Percentiles rank a stretch among this genome's conserved stretches.
phyloP scores from a whole-genome alignment of 2,888 invertebrate species.

The Thecophora atra region DNA sequence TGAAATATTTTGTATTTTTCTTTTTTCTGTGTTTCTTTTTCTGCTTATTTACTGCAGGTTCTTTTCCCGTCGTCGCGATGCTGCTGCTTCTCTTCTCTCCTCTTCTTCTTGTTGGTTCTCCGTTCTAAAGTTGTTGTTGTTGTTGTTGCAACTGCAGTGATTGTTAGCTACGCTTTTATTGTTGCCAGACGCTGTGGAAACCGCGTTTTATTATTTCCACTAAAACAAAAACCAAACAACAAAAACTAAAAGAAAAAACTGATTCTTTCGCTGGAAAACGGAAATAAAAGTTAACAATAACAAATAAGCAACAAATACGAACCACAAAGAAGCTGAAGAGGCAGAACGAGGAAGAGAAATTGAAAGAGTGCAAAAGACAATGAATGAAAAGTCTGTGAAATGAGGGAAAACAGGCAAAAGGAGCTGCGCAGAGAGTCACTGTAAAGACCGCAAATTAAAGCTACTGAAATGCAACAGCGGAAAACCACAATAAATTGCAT shows the following conservation, averaged over 20 bases:
- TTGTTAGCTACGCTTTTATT: slow-evolving; percentile 22
- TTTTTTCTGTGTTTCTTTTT: not conserved
- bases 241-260: too few species aligned
- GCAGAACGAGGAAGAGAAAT: too few species aligned
- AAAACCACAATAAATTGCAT: not conserved
- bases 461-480: not conserved
- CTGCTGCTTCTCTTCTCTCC: not conserved
- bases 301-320: not conserved
- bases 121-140: slow-evolving; percentile 3
- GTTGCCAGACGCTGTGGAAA: slow-evolving; percentile 19
- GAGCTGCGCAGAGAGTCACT: not conserved
- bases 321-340: not conserved
- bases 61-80: not conserved
- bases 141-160: not conserved
- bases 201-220: slow-evolving; percentile 23
- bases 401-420: not conserved
- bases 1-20: not conserved
- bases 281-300: slow-evolving; percentile 25
- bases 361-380: too few species aligned
- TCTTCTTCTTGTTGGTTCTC: not conserved
- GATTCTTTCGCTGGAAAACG: slow-evolving; percentile 5
- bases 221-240: too few species aligned
- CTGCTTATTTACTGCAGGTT: not conserved
- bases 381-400: too few species aligned
- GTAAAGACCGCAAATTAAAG: not conserved